Evolutionary conservation across 2,797 vertebrate genomes (phyloP), one percentile per base, ranked within the genome.

Genomic region (Lutjanus argentimaculatus): DNA sequence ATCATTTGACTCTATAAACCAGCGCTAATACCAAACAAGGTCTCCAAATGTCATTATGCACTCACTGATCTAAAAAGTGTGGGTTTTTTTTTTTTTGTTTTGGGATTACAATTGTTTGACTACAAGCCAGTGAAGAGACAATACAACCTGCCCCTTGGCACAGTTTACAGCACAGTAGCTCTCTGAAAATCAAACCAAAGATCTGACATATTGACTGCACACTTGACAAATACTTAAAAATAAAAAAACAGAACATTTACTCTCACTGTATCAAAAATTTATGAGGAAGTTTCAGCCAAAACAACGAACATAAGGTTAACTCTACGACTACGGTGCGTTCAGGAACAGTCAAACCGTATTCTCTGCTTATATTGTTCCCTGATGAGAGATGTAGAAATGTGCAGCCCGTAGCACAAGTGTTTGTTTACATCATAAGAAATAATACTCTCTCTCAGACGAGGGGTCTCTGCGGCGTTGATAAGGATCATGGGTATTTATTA

Each of bases 401-500:
- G 81, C 82, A 72, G 86, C 63, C 48, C 2, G 22, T 56, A 56
- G 82, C 80, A 66, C 75, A 77, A 89, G 80, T 85, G 89, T 93
- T 93, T 94, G 90, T 93, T 93, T 91, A 91, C 88, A 89, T 88
- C 85, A 72, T 73, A 65, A 83, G 82, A 87, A 89, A 90, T 89
- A 82, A 87, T 72, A 59, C 80, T 75, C 76, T 59, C 62, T 62
- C 67, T 75, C 82, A 81, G 87, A 85, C 82, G 74, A 89, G 85
- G 80, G 75, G 89, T 89, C 91, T 91, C 91, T 13, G 56, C 0
- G 65, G 90, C 75, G 83, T 81, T 68, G 89, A 93, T 89, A 89
- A 91, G 86, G 86, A 93, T 89, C 78, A 43, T 67, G 80, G 83
- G 79, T 93, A 92, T 94, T 92, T 92, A 94, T 92, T 84, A 85